Evolutionary conservation across 2,888 invertebrate species (phyloP), one percentile per base, ranked within the genome.

Genomic region (Drosophila bunnanda): DNA sequence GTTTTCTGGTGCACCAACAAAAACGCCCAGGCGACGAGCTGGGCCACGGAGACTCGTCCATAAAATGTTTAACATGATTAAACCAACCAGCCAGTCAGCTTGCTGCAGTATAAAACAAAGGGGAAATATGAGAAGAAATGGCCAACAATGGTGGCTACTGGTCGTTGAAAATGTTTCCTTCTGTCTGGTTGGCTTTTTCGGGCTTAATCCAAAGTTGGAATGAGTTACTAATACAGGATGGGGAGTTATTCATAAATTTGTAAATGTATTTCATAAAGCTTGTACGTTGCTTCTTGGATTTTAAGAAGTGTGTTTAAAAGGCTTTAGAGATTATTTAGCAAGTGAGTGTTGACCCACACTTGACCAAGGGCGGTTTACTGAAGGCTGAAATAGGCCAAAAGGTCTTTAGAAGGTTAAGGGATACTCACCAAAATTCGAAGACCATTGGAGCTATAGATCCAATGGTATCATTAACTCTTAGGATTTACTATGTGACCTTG

Each of bases 61-160:
- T 89, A 79, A 89, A 84, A 89, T 85, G 85, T 77, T 85, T 88
- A 89, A 85, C 88, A 88, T 83, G 77, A 85, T 85, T 89, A 82
- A 89, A 77, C 66, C 67, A 67, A n/a, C 44, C 34, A 43, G 41
- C 52, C 43, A 34, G 34, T 13, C 48, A 28, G 75, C 69, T 32
- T 46, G 71, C 79, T 89, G 88, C 84, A 76, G 69, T 46, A 20
- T 38, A 44, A 56, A 53, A 61, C 53, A 44, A 48, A 58, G 41
- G 32, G 20, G 36, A 52, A 41, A 39, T 15, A 39, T 36, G 60
- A 22, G 60, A 58, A 46, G 32, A 56, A 28, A 39, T 34, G 46
- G 25, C 60, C 15, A 39, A 59, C 17, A 32, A 58, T 50, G 43
- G 65, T 30, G 59, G 20, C 30, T 20, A 2, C 38, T 30, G 38